Evolutionary conservation across 2,888 invertebrate species (phyloP), one percentile per base, ranked within the genome.

Genomic region (Megalurothrips usitatus): DNA sequence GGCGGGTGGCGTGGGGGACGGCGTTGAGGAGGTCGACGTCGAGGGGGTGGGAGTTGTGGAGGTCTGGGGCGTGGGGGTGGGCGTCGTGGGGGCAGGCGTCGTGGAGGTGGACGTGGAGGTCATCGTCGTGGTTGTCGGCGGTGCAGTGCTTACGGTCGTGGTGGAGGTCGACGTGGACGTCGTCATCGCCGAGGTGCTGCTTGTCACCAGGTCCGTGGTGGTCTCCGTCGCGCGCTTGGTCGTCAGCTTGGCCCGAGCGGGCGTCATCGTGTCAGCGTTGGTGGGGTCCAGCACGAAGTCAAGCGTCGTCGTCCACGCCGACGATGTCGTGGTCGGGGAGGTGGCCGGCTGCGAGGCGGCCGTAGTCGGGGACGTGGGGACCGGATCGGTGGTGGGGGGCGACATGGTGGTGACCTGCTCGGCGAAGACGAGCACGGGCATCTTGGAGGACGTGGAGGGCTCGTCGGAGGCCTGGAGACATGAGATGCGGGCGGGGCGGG

Each of bases 351-450:
- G 34, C 34, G 52, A 52, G 58, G 19, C 14, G 14, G 17, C 14
- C 14, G 58, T 58, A 6, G 58, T 6, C 58, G 58, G 52, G 52
- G 52, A 58, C 6, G 58, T 58, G 58, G 52, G 12, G 19, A 17
- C 14, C 58, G 58, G 14, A 17, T 14, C 14, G 19, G 19, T 19
- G 19, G 58, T 58, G 14, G 58, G 34, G 34, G 34, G 34, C 6
- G 34, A 43, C 6, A 43, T 75, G 68, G 68, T 68, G 26, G 68
- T 75, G 23, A 75, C 26, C 23, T 23, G 26, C 68, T 75, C 68
- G 68, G 68, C 68, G 68, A 75, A 75, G 26, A 75, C 68, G 68
- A 75, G 68, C 68, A 75, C 26, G 23, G 68, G 68, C 68, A 26
- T 26, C 68, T 26, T 75, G 23, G 68, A 26, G 8, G 68, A 75